Conservation (phyloP, 2,797 vertebrate genomes). For the Hirundo rustica region DNA sequence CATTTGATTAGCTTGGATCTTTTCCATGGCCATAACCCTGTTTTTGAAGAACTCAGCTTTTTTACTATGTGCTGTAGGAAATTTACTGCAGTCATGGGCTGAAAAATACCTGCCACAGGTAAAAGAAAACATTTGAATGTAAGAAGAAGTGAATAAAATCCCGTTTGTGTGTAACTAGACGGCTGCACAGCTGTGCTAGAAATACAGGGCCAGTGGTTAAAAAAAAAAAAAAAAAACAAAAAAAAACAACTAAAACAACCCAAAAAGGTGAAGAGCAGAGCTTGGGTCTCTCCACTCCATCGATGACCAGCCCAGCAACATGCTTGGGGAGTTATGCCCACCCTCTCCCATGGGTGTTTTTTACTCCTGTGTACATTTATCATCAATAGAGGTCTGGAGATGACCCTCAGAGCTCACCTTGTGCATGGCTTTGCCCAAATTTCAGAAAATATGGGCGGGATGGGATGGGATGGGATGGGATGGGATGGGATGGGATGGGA, state of each 20-base stretch:
- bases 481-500: background rate
- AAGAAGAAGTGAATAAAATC: background rate
- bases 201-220: background rate
- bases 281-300: background rate
- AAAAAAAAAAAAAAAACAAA: too few relatives aligned
- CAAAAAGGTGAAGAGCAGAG: background rate
- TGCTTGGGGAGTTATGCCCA: background rate
- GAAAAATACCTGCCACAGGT: background rate
- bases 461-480: too few relatives aligned
- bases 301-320: fast-evolving
- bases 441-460: background rate
- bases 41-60: conserved; percentile 4
- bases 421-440: background rate
- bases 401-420: background rate
- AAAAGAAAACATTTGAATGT: background rate
- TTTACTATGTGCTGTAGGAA: background rate
- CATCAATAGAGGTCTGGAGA: background rate
- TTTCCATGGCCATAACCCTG: conserved; percentile 7
- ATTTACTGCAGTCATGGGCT: background rate
- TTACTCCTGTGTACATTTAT: background rate
- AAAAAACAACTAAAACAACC: too few relatives aligned
- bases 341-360: background rate
- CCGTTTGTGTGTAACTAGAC: background rate
- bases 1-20: conserved; percentile 51
- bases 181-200: background rate